These are phyloP conservation scores for Synergus gifuensis DNA, from an alignment of 2,888 invertebrate genomes.

Conservation along the genomic window DNA sequence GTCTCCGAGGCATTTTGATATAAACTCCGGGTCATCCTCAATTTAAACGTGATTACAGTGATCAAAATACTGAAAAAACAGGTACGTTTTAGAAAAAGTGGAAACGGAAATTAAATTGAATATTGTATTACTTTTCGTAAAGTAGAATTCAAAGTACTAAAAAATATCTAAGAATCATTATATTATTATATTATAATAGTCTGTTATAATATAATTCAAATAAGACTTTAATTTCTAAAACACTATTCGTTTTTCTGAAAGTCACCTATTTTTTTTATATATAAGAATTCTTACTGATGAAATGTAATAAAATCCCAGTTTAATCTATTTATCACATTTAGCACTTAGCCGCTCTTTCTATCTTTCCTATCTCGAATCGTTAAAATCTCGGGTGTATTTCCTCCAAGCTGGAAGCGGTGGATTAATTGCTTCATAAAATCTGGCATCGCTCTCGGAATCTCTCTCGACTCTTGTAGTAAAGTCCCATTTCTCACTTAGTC, in stretches of 20 bases:
- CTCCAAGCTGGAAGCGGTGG: conserved; percentile 27
- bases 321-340: not conserved
- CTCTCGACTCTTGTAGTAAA: conserved; percentile 28
- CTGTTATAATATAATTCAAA: no score
- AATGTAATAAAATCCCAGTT: not conserved
- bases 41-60: conserved; percentile 26
- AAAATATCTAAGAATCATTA: no score
- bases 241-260: no score
- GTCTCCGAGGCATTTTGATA: conserved; percentile 7
- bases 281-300: not conserved
- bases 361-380: conserved; percentile 7
- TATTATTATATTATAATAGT: no score
- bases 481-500: conserved; percentile 31
- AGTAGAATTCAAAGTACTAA: not conserved
- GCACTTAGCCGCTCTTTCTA: conserved; percentile 21
- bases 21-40: conserved; percentile 6
- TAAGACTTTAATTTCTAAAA: no score
- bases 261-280: not conserved
- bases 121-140: not conserved
- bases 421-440: conserved; percentile 42
- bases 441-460: conserved; percentile 39
- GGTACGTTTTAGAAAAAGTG: not conserved
- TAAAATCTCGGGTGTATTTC: conserved; percentile 33
- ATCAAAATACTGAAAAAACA: conserved; percentile 17
- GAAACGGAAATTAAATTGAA: not conserved